Evolutionary conservation across 2,888 invertebrate species (phyloP), one percentile per base, ranked within the genome.

Genomic region (Clusia tigrina): DNA sequence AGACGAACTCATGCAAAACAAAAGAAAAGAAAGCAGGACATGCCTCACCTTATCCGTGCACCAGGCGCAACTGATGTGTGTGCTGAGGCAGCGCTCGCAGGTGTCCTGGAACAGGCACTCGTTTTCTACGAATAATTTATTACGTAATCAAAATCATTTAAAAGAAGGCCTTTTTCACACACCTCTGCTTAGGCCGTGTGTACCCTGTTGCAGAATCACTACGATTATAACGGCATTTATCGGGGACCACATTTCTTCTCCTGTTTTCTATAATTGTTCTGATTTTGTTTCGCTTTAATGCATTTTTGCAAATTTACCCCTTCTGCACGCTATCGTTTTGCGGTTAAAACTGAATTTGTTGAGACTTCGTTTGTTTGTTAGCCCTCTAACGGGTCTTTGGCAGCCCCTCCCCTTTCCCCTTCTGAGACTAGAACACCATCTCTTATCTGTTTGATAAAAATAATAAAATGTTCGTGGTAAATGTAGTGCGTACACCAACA

Each of bases 41-140:
- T 32, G 51, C 56, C 62, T 66, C 64, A 83, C 83, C 74, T 79
- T 79, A 70, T 83, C 83, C 42, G 81, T 78, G 67, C 83, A 84
- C 83, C 83, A 84, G 56, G 83, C 73, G 67, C 83, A 83, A 3
- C 71, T 68, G 32, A 76, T 66, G 62, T 80, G 72, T 1, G 78
- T 72, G 26, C 62, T 64, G 25, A 82, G 70, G 61, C 81, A 81
- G 24, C 73, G 76, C 62, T 80, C 76, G 61, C 82, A 82, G 48
- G 70, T 78, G 42, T 80, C 79, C 54, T 81, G 71, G 32, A 75
- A 74, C 63, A 69, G 71, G 66, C 81, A 81, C 54, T 74, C 71
- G 54, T 76, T 76, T 65, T 76, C 81, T 81, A 55, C 25, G 25
- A 54, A 17, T 17, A 51, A 51, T 17, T 48, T 48, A 18, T 32